These are phyloP conservation scores for Acrocyrtus sp. DNA, from an alignment of 2,888 invertebrate species.

Conservation along the genomic window DNA sequence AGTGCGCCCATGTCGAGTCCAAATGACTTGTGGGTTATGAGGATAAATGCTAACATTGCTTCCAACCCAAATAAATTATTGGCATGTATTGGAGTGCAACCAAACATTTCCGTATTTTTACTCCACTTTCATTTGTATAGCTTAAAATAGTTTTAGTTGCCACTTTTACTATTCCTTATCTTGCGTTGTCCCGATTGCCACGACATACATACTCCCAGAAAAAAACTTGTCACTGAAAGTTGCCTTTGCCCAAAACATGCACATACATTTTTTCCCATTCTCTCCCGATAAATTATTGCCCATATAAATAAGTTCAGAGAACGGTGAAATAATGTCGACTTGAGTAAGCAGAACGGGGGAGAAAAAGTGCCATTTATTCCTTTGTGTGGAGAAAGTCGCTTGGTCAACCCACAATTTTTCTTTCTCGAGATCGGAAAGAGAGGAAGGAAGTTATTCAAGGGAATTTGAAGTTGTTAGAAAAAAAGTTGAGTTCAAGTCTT, in stretches of 20 bases:
- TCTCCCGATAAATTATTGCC: not conserved
- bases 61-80: no score
- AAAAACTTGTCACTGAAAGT: no score
- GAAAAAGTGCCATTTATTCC: not conserved
- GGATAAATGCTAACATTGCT: no score
- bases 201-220: no score
- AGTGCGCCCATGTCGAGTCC: no score
- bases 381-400: not conserved
- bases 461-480: not conserved
- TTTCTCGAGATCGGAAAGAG: not conserved
- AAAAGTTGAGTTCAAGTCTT: not conserved
- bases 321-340: not conserved
- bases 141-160: no score
- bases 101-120: not conserved
- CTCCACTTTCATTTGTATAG: not conserved
- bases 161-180: not conserved
- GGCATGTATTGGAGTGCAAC: no score
- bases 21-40: no score
- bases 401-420: not conserved
- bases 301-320: not conserved
- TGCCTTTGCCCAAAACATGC: not conserved
- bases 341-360: not conserved
- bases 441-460: not conserved
- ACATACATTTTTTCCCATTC: not conserved
- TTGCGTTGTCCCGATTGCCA: not conserved